Conservation (phyloP, 2,797 vertebrate species). For the Notolabrus celidotus region DNA sequence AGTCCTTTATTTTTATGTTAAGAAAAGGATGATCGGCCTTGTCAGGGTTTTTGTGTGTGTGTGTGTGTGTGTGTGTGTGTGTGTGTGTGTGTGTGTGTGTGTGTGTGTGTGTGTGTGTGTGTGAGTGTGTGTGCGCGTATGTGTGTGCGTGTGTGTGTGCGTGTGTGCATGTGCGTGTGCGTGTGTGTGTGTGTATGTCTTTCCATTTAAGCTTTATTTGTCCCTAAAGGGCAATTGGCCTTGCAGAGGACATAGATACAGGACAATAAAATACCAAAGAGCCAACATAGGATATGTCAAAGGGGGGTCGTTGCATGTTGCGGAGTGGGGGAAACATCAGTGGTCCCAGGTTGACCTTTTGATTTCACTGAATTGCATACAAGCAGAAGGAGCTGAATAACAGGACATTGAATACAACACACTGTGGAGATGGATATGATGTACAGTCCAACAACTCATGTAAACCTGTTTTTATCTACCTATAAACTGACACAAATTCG, state of each 20-base stretch:
- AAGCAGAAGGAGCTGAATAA: background rate
- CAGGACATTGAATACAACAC: background rate
- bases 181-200: background rate
- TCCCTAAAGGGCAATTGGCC: constrained; percentile 2
- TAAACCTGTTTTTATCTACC: too few species aligned
- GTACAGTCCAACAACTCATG: background rate
- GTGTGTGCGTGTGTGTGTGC: too few species aligned
- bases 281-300: background rate
- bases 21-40: background rate
- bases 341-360: background rate
- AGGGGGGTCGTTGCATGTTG: background rate
- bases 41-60: background rate
- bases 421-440: background rate
- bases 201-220: background rate
- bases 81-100: too few species aligned
- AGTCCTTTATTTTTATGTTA: background rate
- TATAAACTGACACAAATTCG: too few species aligned
- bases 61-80: background rate
- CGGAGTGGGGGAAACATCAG: background rate
- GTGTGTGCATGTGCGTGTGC: background rate
- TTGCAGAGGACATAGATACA: background rate
- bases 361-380: background rate
- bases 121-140: too few species aligned
- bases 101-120: too few species aligned
- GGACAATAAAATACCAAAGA: background rate